phyloP scores from a whole-genome alignment of 2,113 vertebrate genomes.

The Xerus inauris region DNA sequence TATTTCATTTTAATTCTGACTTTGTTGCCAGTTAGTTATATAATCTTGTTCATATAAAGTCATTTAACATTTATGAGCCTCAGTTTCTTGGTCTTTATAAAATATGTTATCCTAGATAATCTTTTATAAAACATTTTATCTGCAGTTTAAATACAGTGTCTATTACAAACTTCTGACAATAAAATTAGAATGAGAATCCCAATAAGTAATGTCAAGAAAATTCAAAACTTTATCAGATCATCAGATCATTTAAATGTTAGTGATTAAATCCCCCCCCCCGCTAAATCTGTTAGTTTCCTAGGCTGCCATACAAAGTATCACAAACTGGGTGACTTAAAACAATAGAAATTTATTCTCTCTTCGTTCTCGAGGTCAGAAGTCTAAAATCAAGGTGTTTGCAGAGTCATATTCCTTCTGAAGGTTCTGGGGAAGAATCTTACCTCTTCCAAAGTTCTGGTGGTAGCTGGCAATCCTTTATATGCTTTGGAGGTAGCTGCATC shows the following conservation, averaged over 20 bases:
- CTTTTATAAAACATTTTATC: neutral
- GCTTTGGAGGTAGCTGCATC: neutral
- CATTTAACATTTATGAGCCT: neutral
- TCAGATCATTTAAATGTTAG: neutral
- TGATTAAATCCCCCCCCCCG: neutral
- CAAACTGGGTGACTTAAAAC: neutral
- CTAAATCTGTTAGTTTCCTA: neutral
- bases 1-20: neutral
- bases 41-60: neutral
- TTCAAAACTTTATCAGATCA: neutral
- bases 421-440: neutral
- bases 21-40: neutral
- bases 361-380: constrained; percentile 2
- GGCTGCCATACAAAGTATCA: neutral
- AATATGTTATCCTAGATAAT: neutral
- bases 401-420: neutral
- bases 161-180: neutral
- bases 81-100: constrained; percentile 1
- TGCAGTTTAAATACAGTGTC: neutral
- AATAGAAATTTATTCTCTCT: neutral
- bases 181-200: neutral
- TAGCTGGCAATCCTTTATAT: neutral
- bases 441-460: neutral
- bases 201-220: constrained; percentile 1
- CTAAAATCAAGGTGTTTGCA: neutral